Percentiles rank a stretch among this genome's conserved stretches.
These are phyloP conservation scores for Machaerirhynchus nigripectus DNA, from an alignment of 2,113 vertebrate genomes.

Conservation along the genomic window DNA sequence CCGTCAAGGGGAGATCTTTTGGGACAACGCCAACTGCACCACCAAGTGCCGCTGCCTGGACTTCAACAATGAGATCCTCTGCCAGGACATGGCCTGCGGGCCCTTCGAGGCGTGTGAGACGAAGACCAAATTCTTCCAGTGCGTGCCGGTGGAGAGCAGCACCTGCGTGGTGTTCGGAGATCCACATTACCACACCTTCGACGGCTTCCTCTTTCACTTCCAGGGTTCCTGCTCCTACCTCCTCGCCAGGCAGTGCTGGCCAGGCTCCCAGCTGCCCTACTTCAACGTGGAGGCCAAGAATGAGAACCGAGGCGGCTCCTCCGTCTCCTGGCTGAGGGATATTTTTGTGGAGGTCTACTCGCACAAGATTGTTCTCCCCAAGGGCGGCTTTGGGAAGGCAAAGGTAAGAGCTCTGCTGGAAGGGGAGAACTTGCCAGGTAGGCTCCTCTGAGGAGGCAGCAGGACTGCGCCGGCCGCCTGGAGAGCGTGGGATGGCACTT, in stretches of 20 bases:
- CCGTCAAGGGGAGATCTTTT: conserved; percentile 91
- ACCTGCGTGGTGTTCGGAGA: conserved; percentile 97
- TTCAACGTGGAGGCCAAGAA: conserved; percentile 98
- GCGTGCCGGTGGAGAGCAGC: conserved; percentile 90
- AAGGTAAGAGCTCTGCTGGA: conserved; percentile 77
- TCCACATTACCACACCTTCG: conserved; percentile 98
- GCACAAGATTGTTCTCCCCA: conserved; percentile 88
- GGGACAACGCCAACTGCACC: conserved; percentile 89
- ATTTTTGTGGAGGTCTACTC: conserved; percentile 93
- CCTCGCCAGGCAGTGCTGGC: conserved; percentile 90
- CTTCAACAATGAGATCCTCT: conserved; percentile 88
- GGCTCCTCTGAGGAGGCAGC: rapidly evolving
- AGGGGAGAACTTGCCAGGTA: neutral
- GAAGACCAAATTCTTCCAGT: conserved; percentile 88
- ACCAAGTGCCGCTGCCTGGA: conserved; percentile 95
- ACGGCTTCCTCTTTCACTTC: conserved; percentile 98
- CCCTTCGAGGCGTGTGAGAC: conserved; percentile 89
- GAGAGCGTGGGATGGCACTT: rapidly evolving
- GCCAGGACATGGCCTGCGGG: conserved; percentile 86
- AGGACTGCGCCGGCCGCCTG: rapidly evolving
- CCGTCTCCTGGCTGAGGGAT: conserved; percentile 93
- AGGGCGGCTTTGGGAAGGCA: conserved; percentile 85
- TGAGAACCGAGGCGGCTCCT: conserved; percentile 87
- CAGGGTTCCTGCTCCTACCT: conserved; percentile 98
- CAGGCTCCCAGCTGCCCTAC: conserved; percentile 85